Conservation (phyloP, 2,797 vertebrate genomes). For the Peromyscus aztecus region DNA sequence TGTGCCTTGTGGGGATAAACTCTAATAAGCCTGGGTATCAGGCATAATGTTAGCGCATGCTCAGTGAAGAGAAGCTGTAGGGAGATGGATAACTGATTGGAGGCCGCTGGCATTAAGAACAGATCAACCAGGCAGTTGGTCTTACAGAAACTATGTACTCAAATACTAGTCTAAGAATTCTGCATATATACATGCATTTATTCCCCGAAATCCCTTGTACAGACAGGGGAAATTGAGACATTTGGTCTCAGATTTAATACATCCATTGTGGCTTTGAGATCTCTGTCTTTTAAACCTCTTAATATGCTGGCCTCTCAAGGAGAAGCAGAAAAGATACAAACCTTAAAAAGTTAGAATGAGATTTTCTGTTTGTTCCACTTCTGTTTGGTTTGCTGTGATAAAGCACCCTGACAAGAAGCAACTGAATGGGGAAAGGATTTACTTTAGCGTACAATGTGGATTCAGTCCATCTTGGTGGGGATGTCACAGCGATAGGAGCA, state of each 20-base stretch:
- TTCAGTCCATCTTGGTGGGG: not conserved
- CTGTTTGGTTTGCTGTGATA: not conserved
- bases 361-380: not conserved
- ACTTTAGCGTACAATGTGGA: not conserved
- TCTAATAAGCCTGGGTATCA: not conserved
- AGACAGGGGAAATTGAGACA: not conserved
- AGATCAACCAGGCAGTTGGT: not conserved
- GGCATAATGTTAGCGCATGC: not conserved
- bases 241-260: not conserved
- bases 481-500: too few species aligned
- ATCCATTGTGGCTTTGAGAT: not conserved
- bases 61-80: not conserved
- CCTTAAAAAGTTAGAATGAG: not conserved
- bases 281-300: not conserved
- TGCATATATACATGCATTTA: not conserved
- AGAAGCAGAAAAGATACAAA: not conserved
- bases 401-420: not conserved
- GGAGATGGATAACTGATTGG: not conserved
- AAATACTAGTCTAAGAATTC: not conserved
- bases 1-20: not conserved
- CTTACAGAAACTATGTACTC: not conserved
- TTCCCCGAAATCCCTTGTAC: not conserved
- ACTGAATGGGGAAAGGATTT: not conserved
- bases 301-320: not conserved
- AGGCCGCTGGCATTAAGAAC: not conserved